Evolutionary conservation across 1,140 invertebrate genomes (phyloP).

Genomic region (Protaetia brevitarsis): DNA sequence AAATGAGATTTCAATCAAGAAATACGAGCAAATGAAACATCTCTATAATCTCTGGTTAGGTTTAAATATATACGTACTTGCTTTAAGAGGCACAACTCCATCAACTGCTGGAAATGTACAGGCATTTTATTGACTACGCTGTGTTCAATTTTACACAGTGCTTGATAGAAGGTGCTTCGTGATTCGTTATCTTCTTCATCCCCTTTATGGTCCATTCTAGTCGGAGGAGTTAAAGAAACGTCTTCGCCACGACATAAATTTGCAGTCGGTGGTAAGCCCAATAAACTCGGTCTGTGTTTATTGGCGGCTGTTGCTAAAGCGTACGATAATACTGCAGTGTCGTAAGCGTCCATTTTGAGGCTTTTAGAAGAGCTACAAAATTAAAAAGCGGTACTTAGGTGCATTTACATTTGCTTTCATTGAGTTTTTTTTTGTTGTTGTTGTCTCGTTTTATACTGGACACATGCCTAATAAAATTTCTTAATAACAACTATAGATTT

Average conservation of each 20-base stretch:
- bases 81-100: constrained; percentile 44
- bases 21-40: too few relatives aligned
- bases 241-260: constrained; percentile 34
- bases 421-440: too few relatives aligned
- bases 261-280: constrained; percentile 33
- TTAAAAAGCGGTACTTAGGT: neutral
- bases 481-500: too few relatives aligned
- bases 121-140: constrained; percentile 39
- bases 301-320: constrained; percentile 50
- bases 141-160: constrained; percentile 41
- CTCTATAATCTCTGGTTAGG: neutral
- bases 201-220: constrained; percentile 28
- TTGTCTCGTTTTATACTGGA: too few relatives aligned
- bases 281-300: constrained; percentile 49
- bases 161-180: constrained; percentile 36
- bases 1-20: too few relatives aligned
- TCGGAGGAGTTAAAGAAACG: constrained; percentile 45
- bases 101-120: constrained; percentile 42
- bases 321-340: constrained; percentile 46
- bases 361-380: constrained; percentile 58
- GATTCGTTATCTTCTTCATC: constrained; percentile 28
- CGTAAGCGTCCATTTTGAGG: constrained; percentile 60
- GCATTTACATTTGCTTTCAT: neutral
- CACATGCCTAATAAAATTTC: too few relatives aligned
- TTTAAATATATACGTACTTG: constrained; percentile 35